Percentiles rank a stretch among this genome's conserved stretches.
These are phyloP conservation scores for Onthophagus taurus DNA, from an alignment of 1,140 invertebrate genomes.

Conservation along the genomic window DNA sequence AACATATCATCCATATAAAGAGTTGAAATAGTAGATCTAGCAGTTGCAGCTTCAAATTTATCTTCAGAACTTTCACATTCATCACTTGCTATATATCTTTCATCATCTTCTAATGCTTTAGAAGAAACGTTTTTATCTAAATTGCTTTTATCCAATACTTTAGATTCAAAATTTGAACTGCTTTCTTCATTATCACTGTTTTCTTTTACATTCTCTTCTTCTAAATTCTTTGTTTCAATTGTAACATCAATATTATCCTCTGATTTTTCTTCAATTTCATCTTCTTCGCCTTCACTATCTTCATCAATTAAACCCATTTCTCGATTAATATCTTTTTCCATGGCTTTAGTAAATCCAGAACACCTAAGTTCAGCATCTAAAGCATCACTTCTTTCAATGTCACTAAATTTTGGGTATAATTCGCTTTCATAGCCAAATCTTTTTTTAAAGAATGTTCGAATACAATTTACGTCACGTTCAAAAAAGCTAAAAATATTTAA, in stretches of 20 bases:
- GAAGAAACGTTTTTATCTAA: neutral
- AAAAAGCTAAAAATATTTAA: constrained; percentile 60
- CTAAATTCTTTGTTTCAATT: constrained; percentile 19
- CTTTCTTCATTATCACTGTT: constrained; percentile 5
- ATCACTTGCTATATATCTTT: neutral
- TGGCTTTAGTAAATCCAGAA: constrained; percentile 78
- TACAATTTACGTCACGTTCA: constrained; percentile 89
- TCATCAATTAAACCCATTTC: constrained; percentile 43
- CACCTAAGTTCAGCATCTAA: constrained; percentile 85
- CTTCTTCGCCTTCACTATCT: constrained; percentile 37
- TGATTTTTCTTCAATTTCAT: constrained; percentile 33
- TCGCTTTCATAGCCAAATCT: constrained; percentile 89
- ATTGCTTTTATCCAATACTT: neutral
- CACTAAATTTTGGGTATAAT: constrained; percentile 74
- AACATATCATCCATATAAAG: constrained; percentile 85
- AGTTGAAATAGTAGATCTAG: constrained; percentile 60
- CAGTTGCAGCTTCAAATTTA: constrained; percentile 38
- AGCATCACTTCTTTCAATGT: constrained; percentile 73
- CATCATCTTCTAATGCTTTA: neutral
- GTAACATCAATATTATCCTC: constrained; percentile 13
- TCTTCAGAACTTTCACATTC: constrained; percentile 18
- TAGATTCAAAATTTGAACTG: neutral
- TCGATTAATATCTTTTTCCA: constrained; percentile 58
- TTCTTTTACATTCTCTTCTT: constrained; percentile 19
- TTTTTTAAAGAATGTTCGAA: constrained; percentile 85